A percentile compares a stretch with the other conserved stretches of the same genome.
These are phyloP conservation scores for Lasaia peninsularis DNA, from an alignment of 1,140 invertebrate genomes.

Conservation along the genomic window DNA sequence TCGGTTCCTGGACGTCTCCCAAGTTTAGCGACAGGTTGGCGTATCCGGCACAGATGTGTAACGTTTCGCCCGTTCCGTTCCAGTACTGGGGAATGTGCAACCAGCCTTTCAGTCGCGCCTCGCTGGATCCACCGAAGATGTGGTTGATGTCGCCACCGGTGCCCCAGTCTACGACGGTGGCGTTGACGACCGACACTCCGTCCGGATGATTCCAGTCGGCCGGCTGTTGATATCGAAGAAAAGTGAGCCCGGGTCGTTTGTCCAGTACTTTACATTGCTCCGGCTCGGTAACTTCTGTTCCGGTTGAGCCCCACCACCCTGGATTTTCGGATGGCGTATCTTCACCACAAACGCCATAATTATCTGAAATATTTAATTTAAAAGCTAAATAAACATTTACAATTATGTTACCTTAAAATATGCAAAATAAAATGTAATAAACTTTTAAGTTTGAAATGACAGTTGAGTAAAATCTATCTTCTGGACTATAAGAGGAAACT, in stretches of 20 bases:
- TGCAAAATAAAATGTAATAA: too few species aligned
- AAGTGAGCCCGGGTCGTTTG: constrained; percentile 91
- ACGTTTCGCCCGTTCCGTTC: constrained; percentile 81
- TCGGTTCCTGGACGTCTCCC: constrained; percentile 36
- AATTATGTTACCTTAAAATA: too few species aligned
- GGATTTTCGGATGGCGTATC: constrained; percentile 86
- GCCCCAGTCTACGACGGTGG: constrained; percentile 87
- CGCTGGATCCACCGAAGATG: constrained; percentile 83
- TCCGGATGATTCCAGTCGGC: constrained; percentile 92
- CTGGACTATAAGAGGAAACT: too few species aligned
- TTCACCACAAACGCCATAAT: constrained; percentile 89
- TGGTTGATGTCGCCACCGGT: constrained; percentile 83
- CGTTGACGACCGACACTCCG: constrained; percentile 88
- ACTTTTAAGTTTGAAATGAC: too few species aligned
- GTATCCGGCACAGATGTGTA: constrained; percentile 85
- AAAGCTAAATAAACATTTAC: background rate
- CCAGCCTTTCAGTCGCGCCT: constrained; percentile 87
- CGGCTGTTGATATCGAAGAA: constrained; percentile 91
- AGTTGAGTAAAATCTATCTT: too few species aligned
- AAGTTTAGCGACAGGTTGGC: constrained; percentile 55
- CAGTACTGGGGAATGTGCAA: constrained; percentile 85
- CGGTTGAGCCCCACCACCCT: constrained; percentile 93
- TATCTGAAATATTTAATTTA: constrained; percentile 74
- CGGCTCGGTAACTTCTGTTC: constrained; percentile 87
- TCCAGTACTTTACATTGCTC: constrained; percentile 88